Conservation (phyloP, 2,888 invertebrate genomes). For the Lasioglossum leucozonium region DNA sequence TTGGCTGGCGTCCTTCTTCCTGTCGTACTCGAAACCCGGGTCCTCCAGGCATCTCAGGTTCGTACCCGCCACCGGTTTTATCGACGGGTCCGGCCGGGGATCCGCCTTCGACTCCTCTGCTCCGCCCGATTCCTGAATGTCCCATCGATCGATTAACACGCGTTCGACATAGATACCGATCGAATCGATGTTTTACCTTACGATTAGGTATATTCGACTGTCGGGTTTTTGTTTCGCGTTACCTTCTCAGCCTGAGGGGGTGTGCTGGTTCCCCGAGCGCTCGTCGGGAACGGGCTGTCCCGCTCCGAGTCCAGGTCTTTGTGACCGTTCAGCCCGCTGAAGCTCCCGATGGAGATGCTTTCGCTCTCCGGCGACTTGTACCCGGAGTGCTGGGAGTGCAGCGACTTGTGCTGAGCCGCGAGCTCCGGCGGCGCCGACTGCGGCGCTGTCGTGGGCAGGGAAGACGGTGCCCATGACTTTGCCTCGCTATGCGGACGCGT, state of each 20-base stretch:
- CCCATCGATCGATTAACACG: background rate
- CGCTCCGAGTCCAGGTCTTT: slow-evolving; percentile 82
- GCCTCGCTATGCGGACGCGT: slow-evolving; percentile 95
- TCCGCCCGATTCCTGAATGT: slow-evolving; percentile 60
- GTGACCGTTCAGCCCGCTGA: slow-evolving; percentile 82
- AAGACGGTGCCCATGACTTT: slow-evolving; percentile 90
- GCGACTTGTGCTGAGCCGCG: slow-evolving; percentile 85
- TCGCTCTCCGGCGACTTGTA: slow-evolving; percentile 84
- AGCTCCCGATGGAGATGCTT: slow-evolving; percentile 83
- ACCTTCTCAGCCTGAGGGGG: slow-evolving; percentile 70
- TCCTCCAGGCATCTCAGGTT: slow-evolving; percentile 86
- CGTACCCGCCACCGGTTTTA: slow-evolving; percentile 85
- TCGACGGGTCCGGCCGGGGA: slow-evolving; percentile 66
- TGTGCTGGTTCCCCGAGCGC: slow-evolving; percentile 72
- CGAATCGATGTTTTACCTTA: too few relatives aligned
- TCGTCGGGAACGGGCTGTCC: slow-evolving; percentile 80
- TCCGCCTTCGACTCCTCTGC: slow-evolving; percentile 67
- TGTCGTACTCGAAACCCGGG: slow-evolving; percentile 86
- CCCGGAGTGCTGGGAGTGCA: slow-evolving; percentile 81
- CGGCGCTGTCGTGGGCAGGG: slow-evolving; percentile 87
- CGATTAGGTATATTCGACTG: too few relatives aligned
- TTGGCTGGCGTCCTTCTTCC: slow-evolving; percentile 72
- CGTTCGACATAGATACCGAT: too few relatives aligned
- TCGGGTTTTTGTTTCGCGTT: too few relatives aligned
- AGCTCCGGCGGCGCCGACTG: slow-evolving; percentile 89